Percentiles rank a stretch among this genome's conserved stretches.
Evolutionary conservation across 2,797 vertebrate species (phyloP).

Genomic region (Leptatherina wallacei): DNA sequence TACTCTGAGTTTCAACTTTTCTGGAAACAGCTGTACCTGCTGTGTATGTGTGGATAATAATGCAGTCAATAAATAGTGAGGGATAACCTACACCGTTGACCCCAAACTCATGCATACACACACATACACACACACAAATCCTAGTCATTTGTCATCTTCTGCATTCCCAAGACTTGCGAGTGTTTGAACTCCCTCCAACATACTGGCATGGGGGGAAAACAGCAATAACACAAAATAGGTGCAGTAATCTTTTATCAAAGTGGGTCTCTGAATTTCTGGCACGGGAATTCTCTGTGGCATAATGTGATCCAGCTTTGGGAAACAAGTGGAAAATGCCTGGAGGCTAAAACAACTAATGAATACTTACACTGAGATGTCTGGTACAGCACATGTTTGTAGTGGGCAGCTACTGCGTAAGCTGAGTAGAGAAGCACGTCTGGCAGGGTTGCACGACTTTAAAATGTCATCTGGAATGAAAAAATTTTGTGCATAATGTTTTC

Average conservation of each 20-base stretch:
- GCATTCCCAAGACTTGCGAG: constrained; percentile 60
- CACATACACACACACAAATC: constrained; percentile 31
- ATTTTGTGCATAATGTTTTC: too few relatives aligned
- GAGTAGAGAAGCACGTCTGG: constrained; percentile 37
- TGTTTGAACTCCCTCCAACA: constrained; percentile 71
- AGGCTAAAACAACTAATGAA: constrained; percentile 81
- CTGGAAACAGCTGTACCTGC: not conserved
- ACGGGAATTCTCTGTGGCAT: constrained; percentile 75
- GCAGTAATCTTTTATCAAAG: constrained; percentile 79
- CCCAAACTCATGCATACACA: not conserved
- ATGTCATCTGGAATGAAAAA: too few relatives aligned
- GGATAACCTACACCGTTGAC: constrained; percentile 6
- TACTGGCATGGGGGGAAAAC: constrained; percentile 39
- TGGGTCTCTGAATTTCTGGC: constrained; percentile 71
- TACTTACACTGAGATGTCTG: constrained; percentile 72
- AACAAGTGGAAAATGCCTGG: constrained; percentile 85
- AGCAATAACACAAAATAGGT: constrained; percentile 71
- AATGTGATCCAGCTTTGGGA: constrained; percentile 84
- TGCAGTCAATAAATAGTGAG: constrained; percentile 23
- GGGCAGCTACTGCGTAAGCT: constrained; percentile 71
- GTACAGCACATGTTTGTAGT: constrained; percentile 76
- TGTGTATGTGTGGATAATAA: constrained; percentile 23
- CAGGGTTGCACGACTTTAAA: not conserved
- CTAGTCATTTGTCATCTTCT: constrained; percentile 46
- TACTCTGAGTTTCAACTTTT: not conserved